Base-by-base conservation (phyloP, 2,113 vertebrate genomes). In the Crotalus tigris region DNA sequence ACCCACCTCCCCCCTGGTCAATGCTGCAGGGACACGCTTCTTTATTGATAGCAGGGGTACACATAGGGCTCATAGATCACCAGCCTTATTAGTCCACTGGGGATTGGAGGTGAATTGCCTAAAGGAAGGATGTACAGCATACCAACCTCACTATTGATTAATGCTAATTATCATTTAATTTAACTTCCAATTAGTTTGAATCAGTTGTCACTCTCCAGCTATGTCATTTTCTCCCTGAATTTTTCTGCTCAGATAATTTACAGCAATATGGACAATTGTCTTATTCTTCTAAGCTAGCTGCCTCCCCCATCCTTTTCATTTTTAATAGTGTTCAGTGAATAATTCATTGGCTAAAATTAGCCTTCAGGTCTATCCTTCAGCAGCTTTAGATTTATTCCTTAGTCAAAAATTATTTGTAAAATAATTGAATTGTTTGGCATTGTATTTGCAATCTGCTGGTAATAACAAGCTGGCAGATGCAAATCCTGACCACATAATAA, bases 151-250 rank as follows among this genome's bases (percentile, higher is more conserved):
- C 94, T 95, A 97, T 97, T 96, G 97, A 97, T 97, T 96, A 97
- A 96, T 96, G 95, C 94, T 97, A 97, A 96, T 97, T 95, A 96
- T 95, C 11, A 96, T 97, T 96, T 97, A 97, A 96, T 97, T 96
- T 96, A 96, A 97, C 94, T 95, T 96, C 95, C 95, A 97, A 96
- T 97, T 97, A 97, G 92, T 96, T 95, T 96, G 95, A 97, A 96
- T 97, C 97, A 97, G 95, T 97, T 96, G 97, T 95, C 96, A 95
- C 92, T 90, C 95, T 87, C 75, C 39, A 64, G 75, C 89, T 87
- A 90, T 90, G 88, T 64, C 81, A 54, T 51, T 95, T 89, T 96
- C 89, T 93, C 89, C 1, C 44, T 57, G 93, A 49, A 19, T 94
- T 92, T 91, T 96, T 91, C 88, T 93, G 91, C 0, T 0, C 90